These are phyloP conservation scores for Steinernema feltiae DNA, from an alignment of 1,140 invertebrate species.

Conservation along the genomic window DNA sequence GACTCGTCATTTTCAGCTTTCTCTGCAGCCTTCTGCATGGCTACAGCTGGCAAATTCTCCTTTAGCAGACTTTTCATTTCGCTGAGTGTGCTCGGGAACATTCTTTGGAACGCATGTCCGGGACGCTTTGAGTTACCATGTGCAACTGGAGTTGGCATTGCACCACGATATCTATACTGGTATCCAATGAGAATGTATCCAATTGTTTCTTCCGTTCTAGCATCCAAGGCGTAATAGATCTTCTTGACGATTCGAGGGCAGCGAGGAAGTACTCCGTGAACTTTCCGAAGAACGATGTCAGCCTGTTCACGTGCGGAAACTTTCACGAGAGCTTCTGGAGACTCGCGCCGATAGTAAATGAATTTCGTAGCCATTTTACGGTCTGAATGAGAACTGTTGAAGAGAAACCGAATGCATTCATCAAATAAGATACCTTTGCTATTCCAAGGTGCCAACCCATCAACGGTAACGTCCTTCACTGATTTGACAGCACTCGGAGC, in stretches of 20 bases:
- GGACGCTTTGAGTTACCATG: conserved; percentile 1
- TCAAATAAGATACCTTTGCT: no score
- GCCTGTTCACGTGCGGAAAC: not conserved
- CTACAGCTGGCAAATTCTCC: conserved; percentile 3
- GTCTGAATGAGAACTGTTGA: no score
- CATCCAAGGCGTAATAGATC: not conserved
- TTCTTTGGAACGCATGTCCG: not conserved
- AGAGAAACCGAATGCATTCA: no score
- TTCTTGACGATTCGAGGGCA: not conserved
- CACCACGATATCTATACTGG: not conserved
- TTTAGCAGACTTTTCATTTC: conserved; percentile 1
- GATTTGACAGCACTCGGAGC: not conserved
- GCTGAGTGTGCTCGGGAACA: conserved; percentile 3
- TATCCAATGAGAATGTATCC: conserved; percentile 1
- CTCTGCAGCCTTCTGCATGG: conserved; percentile 7
- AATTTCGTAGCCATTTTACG: not conserved
- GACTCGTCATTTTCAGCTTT: not conserved
- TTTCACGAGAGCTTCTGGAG: not conserved
- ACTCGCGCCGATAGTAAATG: not conserved
- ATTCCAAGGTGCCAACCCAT: not conserved
- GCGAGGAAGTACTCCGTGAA: not conserved
- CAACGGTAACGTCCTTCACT: not conserved
- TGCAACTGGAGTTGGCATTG: not conserved
- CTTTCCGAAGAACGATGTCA: not conserved
- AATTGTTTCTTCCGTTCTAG: not conserved